phyloP scores from a whole-genome alignment of 2,797 vertebrate genomes.

The Lutjanus argentimaculatus region DNA sequence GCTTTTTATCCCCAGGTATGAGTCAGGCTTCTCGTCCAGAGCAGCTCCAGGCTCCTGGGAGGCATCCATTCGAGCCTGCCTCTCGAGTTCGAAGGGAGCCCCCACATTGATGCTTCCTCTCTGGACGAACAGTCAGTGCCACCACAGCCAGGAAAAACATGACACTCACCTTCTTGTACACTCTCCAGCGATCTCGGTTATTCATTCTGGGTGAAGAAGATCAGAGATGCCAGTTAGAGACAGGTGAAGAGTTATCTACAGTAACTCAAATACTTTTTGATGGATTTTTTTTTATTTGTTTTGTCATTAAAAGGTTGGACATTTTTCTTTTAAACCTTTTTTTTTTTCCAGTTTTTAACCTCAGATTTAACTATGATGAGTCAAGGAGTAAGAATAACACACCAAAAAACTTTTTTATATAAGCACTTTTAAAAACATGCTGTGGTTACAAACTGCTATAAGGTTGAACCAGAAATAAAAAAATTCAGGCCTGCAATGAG shows the following conservation, averaged over 20 bases:
- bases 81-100: slow-evolving; percentile 82
- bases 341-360: background rate
- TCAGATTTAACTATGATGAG: background rate
- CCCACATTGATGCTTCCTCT: slow-evolving; percentile 83
- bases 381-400: background rate
- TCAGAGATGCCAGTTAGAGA: slow-evolving; percentile 22
- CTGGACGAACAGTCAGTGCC: slow-evolving; percentile 90
- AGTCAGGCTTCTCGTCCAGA: slow-evolving; percentile 59
- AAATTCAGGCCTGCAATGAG: background rate
- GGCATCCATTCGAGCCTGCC: slow-evolving; percentile 72
- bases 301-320: too few relatives aligned
- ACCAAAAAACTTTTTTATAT: background rate
- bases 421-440: background rate
- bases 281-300: background rate
- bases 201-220: slow-evolving; percentile 84
- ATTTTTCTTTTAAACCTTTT: too few relatives aligned
- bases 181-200: slow-evolving; percentile 83
- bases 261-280: background rate
- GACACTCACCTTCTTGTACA: slow-evolving; percentile 88
- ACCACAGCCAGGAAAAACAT: slow-evolving; percentile 90
- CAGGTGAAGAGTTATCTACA: background rate
- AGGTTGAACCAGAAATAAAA: background rate
- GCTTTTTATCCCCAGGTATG: slow-evolving; percentile 31
- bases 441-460: background rate
- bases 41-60: slow-evolving; percentile 37